These are phyloP conservation scores for Hirtodrosophila alboralis DNA, from an alignment of 2,888 invertebrate species.

Conservation along the genomic window DNA sequence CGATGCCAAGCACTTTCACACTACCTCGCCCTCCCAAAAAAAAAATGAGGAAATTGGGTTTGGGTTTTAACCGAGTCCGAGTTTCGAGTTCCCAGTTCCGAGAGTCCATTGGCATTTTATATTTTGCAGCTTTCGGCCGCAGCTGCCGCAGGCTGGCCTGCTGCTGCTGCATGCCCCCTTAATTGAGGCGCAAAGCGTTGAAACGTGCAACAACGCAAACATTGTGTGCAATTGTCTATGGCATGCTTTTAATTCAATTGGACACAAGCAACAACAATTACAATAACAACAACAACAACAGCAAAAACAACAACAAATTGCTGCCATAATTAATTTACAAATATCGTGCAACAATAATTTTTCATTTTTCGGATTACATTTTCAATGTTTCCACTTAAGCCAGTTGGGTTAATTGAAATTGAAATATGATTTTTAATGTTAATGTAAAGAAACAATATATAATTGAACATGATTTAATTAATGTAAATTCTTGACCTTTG, in stretches of 20 bases:
- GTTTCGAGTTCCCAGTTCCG: constrained; percentile 14
- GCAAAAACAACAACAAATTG: constrained; percentile 14
- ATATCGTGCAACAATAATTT: constrained; percentile 52
- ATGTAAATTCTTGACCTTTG: too few relatives aligned
- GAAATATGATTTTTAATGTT: neutral
- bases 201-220: constrained; percentile 38
- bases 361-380: constrained; percentile 29
- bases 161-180: constrained; percentile 34
- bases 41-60: constrained; percentile 33
- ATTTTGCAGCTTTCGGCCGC: too few relatives aligned
- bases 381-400: constrained; percentile 9
- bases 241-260: constrained; percentile 75
- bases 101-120: constrained; percentile 15
- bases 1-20: constrained; percentile 67
- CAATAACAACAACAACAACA: constrained; percentile 11
- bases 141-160: constrained; percentile 47
- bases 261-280: constrained; percentile 24
- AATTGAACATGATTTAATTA: too few relatives aligned
- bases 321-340: constrained; percentile 55
- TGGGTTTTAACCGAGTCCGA: constrained; percentile 13
- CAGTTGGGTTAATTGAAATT: constrained; percentile 22
- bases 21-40: too few relatives aligned
- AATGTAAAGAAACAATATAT: too few relatives aligned
- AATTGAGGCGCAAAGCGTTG: constrained; percentile 71
- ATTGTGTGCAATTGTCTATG: constrained; percentile 54